Conservation (phyloP, 2,113 vertebrate species). For the Caranx melampygus region DNA sequence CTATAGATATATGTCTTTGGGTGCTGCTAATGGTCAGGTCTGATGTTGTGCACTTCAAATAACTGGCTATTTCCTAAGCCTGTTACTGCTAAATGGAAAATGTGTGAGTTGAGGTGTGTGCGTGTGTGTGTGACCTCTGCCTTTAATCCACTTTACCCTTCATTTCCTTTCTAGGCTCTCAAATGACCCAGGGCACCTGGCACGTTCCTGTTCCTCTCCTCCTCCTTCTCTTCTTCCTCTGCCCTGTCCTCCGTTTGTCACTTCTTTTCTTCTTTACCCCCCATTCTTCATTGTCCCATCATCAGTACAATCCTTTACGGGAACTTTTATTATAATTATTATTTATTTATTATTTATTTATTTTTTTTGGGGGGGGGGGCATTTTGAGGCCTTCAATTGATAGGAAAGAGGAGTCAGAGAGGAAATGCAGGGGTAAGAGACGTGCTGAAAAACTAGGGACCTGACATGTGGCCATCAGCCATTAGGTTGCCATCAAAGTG, state of each 20-base stretch:
- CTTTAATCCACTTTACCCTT: conserved; percentile 79
- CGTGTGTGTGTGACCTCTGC: conserved; percentile 55
- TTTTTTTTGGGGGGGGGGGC: too few relatives aligned
- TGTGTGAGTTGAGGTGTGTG: conserved; percentile 53
- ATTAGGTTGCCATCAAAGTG: too few relatives aligned
- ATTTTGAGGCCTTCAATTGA: too few relatives aligned
- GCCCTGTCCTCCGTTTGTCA: neutral
- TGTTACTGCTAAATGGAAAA: conserved; percentile 78
- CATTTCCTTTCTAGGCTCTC: conserved; percentile 67
- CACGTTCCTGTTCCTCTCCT: conserved; percentile 6
- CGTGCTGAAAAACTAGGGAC: too few relatives aligned
- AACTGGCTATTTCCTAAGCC: conserved; percentile 72
- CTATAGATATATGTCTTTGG: conserved; percentile 53
- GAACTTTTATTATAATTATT: too few relatives aligned
- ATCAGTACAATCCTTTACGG: neutral
- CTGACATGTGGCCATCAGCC: too few relatives aligned
- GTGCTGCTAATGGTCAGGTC: conserved; percentile 66
- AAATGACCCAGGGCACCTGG: conserved; percentile 60
- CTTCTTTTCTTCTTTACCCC: neutral
- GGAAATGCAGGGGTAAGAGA: too few relatives aligned
- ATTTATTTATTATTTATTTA: too few relatives aligned
- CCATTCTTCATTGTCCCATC: neutral
- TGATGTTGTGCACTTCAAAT: conserved; percentile 68
- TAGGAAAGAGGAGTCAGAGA: too few relatives aligned
- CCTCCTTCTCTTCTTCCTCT: neutral